phyloP scores from a whole-genome alignment of 2,888 invertebrate species.

The Leptinotarsa peninsularis region DNA sequence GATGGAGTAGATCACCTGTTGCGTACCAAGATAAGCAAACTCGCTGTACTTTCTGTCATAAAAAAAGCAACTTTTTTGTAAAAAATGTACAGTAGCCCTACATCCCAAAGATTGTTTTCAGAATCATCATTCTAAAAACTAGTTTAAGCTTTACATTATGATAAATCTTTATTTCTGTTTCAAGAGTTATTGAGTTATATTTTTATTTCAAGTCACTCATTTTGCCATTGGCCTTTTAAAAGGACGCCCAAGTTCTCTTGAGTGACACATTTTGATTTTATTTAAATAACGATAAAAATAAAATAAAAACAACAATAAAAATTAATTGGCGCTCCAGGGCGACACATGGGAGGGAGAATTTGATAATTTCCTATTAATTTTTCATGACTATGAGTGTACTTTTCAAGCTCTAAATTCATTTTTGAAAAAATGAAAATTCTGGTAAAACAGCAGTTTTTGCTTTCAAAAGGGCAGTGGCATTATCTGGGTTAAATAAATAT shows the following conservation, averaged over 20 bases:
- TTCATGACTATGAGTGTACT: too few species aligned
- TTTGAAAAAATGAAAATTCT: background rate
- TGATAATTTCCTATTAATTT: too few species aligned
- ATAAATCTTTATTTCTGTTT: too few species aligned
- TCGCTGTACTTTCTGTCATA: constrained; percentile 49
- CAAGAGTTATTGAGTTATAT: too few species aligned
- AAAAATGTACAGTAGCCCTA: constrained; percentile 30
- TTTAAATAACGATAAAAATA: too few species aligned
- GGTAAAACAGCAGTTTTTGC: background rate
- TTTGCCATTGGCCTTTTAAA: too few species aligned
- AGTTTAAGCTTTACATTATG: background rate
- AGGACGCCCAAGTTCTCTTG: too few species aligned
- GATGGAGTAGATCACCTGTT: constrained; percentile 38
- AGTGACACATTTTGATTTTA: too few species aligned
- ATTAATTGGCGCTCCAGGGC: too few species aligned
- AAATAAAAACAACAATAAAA: too few species aligned
- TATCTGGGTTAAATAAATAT: background rate
- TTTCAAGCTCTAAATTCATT: background rate
- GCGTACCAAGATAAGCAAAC: constrained; percentile 39
- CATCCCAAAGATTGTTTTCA: constrained; percentile 6
- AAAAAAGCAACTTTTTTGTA: constrained; percentile 27
- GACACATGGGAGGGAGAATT: too few species aligned
- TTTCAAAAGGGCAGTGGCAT: constrained; percentile 3
- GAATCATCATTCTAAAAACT: background rate
- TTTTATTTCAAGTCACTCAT: too few species aligned